Conservation (phyloP, 2,888 invertebrate species). For the Acrobasis consociella region DNA sequence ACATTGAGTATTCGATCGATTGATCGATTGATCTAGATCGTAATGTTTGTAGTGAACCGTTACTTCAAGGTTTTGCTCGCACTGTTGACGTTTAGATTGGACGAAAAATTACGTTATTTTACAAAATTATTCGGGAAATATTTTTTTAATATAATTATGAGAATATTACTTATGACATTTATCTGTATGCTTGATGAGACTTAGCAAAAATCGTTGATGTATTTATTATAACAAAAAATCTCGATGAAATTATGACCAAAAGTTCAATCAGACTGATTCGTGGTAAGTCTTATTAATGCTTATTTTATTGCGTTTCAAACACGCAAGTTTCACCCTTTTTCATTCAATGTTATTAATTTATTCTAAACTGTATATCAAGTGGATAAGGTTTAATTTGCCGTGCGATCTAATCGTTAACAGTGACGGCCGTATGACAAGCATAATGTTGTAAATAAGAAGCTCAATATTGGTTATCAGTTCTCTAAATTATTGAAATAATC, state of each 20-base stretch:
- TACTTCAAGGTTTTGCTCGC: background rate
- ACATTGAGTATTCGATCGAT: background rate
- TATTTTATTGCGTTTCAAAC: too few species aligned
- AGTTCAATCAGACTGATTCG: too few species aligned
- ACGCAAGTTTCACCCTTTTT: background rate
- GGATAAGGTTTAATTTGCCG: background rate
- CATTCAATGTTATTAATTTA: background rate
- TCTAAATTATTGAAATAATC: conserved; percentile 13
- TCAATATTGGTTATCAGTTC: conserved; percentile 17
- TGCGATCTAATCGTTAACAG: conserved; percentile 5
- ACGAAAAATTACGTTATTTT: too few species aligned
- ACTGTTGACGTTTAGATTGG: conserved; percentile 6
- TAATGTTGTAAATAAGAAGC: conserved; percentile 18
- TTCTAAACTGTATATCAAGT: background rate
- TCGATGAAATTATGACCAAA: too few species aligned
- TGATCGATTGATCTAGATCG: background rate
- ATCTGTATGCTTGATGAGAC: too few species aligned
- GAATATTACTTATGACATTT: background rate
- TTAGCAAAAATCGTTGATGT: too few species aligned
- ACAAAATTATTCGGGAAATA: too few species aligned
- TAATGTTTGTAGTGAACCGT: conserved; percentile 5
- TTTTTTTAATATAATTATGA: too few species aligned
- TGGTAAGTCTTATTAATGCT: too few species aligned
- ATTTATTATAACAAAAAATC: too few species aligned
- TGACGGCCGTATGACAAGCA: conserved; percentile 8